These are phyloP conservation scores for Heterochromis multidens DNA, from an alignment of 2,113 vertebrate genomes.

Conservation along the genomic window DNA sequence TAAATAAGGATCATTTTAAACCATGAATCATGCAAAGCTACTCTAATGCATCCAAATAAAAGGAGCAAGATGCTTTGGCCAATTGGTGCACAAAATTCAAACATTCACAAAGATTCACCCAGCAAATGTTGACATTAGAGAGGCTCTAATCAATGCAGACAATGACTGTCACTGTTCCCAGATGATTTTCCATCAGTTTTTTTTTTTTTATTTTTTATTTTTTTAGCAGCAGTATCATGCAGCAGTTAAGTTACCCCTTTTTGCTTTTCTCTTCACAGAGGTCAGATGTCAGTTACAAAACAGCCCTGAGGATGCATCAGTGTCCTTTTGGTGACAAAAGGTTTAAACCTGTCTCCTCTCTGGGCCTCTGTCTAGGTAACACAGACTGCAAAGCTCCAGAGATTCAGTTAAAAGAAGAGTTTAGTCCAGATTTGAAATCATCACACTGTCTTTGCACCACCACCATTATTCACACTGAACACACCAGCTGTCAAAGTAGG, in stretches of 20 bases:
- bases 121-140: not conserved
- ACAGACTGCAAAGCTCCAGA: not conserved
- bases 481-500: slow-evolving; percentile 50
- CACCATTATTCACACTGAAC: slow-evolving; percentile 20
- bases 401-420: not conserved
- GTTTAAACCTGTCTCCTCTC: not conserved
- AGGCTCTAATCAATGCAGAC: not conserved
- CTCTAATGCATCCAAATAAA: not conserved
- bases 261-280: not conserved
- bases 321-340: not conserved
- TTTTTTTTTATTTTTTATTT: no score
- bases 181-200: not conserved
- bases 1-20: not conserved
- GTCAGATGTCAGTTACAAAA: not conserved
- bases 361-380: not conserved
- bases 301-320: not conserved
- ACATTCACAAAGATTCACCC: not conserved
- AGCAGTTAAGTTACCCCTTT: not conserved
- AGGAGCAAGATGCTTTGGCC: not conserved
- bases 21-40: not conserved
- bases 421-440: not conserved
- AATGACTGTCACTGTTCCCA: not conserved
- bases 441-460: not conserved
- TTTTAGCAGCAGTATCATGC: no score
- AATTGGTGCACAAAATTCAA: not conserved